These are phyloP conservation scores for Plutella xylostella DNA, from an alignment of 2,888 invertebrate species.

Conservation along the genomic window DNA sequence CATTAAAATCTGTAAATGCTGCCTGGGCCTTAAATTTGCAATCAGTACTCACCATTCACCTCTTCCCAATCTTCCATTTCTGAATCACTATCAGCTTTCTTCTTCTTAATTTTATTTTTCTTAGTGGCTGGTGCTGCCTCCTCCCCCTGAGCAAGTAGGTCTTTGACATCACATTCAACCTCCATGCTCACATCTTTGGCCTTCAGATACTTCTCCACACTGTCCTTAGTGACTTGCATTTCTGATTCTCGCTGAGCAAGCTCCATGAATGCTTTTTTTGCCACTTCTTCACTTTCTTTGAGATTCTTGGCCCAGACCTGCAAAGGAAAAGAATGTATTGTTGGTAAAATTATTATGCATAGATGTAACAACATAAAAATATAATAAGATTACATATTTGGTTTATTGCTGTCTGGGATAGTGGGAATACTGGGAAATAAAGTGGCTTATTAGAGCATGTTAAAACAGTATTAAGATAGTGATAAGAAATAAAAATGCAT, in stretches of 20 bases:
- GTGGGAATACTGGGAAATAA: too few relatives aligned
- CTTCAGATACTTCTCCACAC: constrained; percentile 60
- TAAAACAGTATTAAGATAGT: too few relatives aligned
- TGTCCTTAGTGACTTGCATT: constrained; percentile 72
- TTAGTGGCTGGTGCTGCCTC: constrained; percentile 31
- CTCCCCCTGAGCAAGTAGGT: constrained; percentile 77
- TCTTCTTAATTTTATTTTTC: constrained; percentile 28
- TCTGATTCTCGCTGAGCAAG: constrained; percentile 70
- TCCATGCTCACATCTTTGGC: constrained; percentile 24
- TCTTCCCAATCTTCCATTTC: constrained; percentile 82
- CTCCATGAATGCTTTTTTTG: constrained; percentile 62
- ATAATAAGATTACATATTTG: too few relatives aligned
- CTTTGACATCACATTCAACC: constrained; percentile 68
- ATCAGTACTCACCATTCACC: constrained; percentile 68
- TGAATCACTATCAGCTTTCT: constrained; percentile 61
- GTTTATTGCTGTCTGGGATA: too few relatives aligned
- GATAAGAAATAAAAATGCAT: too few relatives aligned
- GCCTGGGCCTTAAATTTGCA: neutral
- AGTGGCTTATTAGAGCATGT: too few relatives aligned
- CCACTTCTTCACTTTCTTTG: constrained; percentile 53
- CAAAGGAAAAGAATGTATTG: constrained; percentile 10
- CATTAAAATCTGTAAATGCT: too few relatives aligned
- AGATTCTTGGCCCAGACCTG: constrained; percentile 49
- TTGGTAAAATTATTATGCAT: constrained; percentile 1
- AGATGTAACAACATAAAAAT: too few relatives aligned